Evolutionary conservation across 2,113 vertebrate species (phyloP).

Genomic region (Petrocephalus microphthalmus): DNA sequence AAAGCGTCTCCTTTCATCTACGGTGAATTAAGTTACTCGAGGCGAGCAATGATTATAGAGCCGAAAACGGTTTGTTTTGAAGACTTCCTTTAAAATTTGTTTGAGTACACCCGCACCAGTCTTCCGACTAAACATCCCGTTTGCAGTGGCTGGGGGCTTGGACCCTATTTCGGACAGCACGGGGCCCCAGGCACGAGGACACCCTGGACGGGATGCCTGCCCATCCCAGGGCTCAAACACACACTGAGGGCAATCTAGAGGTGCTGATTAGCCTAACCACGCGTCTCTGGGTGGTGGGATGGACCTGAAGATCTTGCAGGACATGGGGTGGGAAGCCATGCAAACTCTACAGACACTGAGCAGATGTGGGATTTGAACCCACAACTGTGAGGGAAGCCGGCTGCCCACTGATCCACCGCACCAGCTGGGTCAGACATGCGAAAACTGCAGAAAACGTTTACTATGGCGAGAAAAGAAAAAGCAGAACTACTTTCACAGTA

Average conservation of each 20-base stretch:
- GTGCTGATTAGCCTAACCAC: not conserved
- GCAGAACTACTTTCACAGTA: not conserved
- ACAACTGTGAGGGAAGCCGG: not conserved
- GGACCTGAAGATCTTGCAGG: too few species aligned
- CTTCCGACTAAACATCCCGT: not conserved
- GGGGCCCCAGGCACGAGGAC: not conserved
- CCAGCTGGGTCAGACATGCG: not conserved
- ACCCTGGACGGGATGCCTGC: not conserved
- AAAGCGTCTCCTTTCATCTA: not conserved
- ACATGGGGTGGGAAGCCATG: too few species aligned
- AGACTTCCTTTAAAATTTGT: not conserved
- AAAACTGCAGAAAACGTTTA: not conserved
- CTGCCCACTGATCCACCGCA: not conserved
- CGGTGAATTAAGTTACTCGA: not conserved
- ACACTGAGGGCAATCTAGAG: not conserved
- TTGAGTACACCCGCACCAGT: not conserved
- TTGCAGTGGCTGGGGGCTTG: not conserved
- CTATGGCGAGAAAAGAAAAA: not conserved
- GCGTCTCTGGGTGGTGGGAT: too few species aligned
- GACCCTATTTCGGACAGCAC: not conserved
- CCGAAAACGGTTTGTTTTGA: not conserved
- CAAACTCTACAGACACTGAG: not conserved
- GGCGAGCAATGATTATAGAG: not conserved
- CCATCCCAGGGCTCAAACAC: not conserved
- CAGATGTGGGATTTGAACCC: not conserved